Conservation (phyloP, 2,113 vertebrate species). For the Oreocharis arfaki region DNA sequence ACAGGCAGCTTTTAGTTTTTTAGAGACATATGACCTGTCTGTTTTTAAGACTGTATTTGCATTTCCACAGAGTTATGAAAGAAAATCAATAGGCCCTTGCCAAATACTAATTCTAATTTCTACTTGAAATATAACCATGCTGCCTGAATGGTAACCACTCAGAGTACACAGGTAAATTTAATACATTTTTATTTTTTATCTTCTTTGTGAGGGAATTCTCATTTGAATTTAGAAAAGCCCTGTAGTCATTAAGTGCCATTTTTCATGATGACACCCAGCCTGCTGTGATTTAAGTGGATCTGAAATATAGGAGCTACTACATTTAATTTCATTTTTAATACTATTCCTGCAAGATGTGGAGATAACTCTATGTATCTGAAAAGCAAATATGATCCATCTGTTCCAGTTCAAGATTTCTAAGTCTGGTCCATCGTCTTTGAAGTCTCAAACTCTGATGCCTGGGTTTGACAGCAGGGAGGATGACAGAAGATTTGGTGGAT, state of each 20-base stretch:
- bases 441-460: background rate
- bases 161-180: background rate
- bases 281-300: background rate
- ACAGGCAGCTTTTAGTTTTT: background rate
- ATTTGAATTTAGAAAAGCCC: background rate
- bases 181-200: background rate
- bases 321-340: background rate
- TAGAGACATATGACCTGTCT: background rate
- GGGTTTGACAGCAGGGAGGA: background rate
- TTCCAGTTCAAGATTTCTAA: background rate
- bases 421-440: background rate
- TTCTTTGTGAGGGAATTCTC: background rate
- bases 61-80: background rate
- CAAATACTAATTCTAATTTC: background rate
- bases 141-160: background rate
- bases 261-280: background rate
- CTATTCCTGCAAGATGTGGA: background rate
- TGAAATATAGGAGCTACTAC: constrained; percentile 8
- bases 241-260: background rate
- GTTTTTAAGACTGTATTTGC: background rate
- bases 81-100: background rate
- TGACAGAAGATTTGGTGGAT: background rate
- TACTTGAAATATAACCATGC: background rate
- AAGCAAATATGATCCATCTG: background rate
- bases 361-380: background rate